A percentile compares a stretch with the other conserved stretches of the same genome.
Evolutionary conservation across 2,888 invertebrate genomes (phyloP).

Genomic region (Melitaea athalia): DNA sequence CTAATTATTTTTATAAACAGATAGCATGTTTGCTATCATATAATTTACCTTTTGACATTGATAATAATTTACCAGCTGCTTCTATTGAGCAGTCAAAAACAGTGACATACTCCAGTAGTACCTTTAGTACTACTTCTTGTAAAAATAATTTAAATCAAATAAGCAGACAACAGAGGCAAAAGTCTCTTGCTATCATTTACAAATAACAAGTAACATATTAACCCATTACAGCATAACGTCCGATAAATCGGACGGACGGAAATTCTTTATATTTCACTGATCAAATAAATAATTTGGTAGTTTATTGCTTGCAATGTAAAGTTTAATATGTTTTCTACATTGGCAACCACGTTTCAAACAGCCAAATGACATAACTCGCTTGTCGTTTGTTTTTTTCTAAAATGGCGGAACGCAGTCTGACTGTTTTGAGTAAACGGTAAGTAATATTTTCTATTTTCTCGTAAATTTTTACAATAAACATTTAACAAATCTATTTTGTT

Average conservation of each 20-base stretch:
- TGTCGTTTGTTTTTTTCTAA: neutral
- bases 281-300: neutral
- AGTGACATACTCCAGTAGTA: too few relatives aligned
- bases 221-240: conserved; percentile 1
- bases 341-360: neutral
- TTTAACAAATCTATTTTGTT: neutral
- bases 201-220: too few relatives aligned
- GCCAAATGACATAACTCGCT: neutral
- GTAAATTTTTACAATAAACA: neutral
- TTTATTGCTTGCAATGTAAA: neutral
- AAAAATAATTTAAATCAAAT: too few relatives aligned
- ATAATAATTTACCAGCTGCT: too few relatives aligned
- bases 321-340: neutral
- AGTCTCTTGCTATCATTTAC: too few relatives aligned
- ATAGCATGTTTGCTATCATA: too few relatives aligned
- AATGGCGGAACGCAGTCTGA: neutral
- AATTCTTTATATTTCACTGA: neutral
- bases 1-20: too few relatives aligned
- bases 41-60: too few relatives aligned
- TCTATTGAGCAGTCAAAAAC: too few relatives aligned
- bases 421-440: neutral
- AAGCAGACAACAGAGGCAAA: too few relatives aligned
- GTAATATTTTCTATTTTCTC: neutral
- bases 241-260: neutral
- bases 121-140: too few relatives aligned